Evolutionary conservation across 1,140 invertebrate species (phyloP).

Genomic region (Caerostris darwini): DNA sequence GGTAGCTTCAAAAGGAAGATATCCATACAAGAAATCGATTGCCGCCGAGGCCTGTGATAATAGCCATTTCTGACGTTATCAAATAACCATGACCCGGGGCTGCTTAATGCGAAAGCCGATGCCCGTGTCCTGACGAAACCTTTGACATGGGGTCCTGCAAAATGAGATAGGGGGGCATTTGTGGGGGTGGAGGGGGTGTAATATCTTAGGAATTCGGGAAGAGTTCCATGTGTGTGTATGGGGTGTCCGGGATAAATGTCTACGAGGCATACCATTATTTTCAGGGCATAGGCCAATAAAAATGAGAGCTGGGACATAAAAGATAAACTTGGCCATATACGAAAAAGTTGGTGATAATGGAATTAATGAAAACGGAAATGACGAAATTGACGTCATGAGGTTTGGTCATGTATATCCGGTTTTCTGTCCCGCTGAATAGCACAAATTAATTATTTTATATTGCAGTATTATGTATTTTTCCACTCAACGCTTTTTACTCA

Average conservation of each 20-base stretch:
- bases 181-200: not conserved
- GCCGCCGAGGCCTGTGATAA: not conserved
- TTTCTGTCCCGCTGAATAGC: no score
- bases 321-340: no score
- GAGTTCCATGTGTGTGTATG: not conserved
- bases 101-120: constrained; percentile 17
- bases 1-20: not conserved
- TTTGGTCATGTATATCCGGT: no score
- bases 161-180: constrained; percentile 26
- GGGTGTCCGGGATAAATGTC: not conserved
- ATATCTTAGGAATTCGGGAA: constrained; percentile 19
- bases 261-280: not conserved
- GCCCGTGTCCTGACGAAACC: constrained; percentile 24
- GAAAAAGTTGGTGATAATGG: no score
- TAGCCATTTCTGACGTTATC: constrained; percentile 31
- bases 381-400: no score
- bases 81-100: not conserved
- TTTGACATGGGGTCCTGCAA: not conserved
- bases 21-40: not conserved
- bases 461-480: no score
- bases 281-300: no score
- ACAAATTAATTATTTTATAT: no score
- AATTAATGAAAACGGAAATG: no score
- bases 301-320: no score
- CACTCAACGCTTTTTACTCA: no score